phyloP scores from a whole-genome alignment of 2,888 invertebrate species.

The Diadegma fenestrale region DNA sequence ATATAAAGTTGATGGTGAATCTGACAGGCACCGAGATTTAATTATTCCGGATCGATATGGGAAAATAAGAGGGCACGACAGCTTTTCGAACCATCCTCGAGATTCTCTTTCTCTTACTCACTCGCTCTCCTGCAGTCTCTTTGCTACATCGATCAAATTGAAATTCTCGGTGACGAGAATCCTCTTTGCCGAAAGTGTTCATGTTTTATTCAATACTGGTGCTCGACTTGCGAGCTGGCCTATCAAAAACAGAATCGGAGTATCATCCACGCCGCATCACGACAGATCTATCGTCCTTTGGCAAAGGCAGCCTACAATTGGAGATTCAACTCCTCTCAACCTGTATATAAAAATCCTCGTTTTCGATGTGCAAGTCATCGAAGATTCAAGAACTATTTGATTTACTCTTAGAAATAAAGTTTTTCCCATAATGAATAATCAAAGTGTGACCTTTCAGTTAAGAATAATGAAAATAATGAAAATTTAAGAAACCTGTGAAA shows the following conservation, averaged over 20 bases:
- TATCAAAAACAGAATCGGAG: slow-evolving; percentile 54
- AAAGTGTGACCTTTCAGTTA: background rate
- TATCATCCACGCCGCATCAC: slow-evolving; percentile 38
- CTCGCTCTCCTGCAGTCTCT: slow-evolving; percentile 13
- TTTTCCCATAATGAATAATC: background rate
- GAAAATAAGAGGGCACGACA: slow-evolving; percentile 26
- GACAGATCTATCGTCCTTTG: slow-evolving; percentile 45
- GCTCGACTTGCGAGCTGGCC: slow-evolving; percentile 54
- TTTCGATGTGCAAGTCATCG: background rate
- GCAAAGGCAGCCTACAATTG: slow-evolving; percentile 35
- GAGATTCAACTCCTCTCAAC: slow-evolving; percentile 27
- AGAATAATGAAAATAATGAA: background rate
- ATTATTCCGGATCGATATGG: slow-evolving; percentile 65
- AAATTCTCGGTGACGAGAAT: slow-evolving; percentile 66
- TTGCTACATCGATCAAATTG: slow-evolving; percentile 63
- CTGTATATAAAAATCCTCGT: background rate
- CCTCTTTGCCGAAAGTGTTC: slow-evolving; percentile 64
- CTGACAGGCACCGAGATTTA: slow-evolving; percentile 58
- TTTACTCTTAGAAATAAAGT: background rate
- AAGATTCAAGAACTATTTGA: background rate
- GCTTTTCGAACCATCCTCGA: slow-evolving; percentile 38
- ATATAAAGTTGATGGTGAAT: slow-evolving; percentile 51
- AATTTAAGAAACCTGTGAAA: background rate
- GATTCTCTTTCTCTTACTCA: slow-evolving; percentile 6
- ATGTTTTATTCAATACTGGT: slow-evolving; percentile 64